Base-by-base conservation (phyloP, 2,888 invertebrate species). In the Norana najaformis region DNA sequence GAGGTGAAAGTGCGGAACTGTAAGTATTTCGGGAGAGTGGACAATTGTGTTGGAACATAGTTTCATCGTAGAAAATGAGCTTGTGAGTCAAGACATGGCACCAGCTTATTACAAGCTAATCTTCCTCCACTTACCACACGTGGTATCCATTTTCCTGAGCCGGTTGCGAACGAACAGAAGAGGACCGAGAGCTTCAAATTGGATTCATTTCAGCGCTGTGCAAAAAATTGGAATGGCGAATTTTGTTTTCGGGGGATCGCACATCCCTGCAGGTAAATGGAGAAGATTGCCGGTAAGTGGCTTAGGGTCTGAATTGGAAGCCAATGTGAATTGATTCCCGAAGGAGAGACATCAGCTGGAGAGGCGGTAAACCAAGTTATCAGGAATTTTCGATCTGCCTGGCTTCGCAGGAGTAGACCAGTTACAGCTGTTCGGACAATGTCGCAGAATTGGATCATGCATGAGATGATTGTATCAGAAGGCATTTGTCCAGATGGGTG, bases 301-400 rank as follows among this genome's bases (percentile, higher is more conserved):
- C 69, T 69, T 69, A 69, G 30, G 30, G n/a, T 69, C 30, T 8
- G 69, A 69, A 69, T 69, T 69, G 69, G 69, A 69, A 69, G 69
- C n/a, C 69, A 69, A 69, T 69, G 69, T 69, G 69, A 69, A 69
- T 69, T 69, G 69, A 69, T 69, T 69, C 69, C 69, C 69, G n/a
- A n/a, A 30, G 69, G 69, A 69, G 69, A 69, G 69, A 69, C 69
- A n/a, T n/a, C 30, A 69, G 69, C 69, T 69, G 69, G 69, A 69
- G n/a, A n/a, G 69, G n/a, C 69, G 69, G 69, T 69, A 69, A 69
- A 69, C 30, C 30, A 69, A 69, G 69, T 69, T 69, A 69, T 69
- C 69, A 8, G 69, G 69, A 69, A 69, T 69, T 69, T 30, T 69
- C 69, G 30, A 69, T 69, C 69, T 69, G 69, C 69, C 69, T 69